Evolutionary conservation across 64 coral and sea anemone species (phyloP).

Genomic region (Porites australiensis): DNA sequence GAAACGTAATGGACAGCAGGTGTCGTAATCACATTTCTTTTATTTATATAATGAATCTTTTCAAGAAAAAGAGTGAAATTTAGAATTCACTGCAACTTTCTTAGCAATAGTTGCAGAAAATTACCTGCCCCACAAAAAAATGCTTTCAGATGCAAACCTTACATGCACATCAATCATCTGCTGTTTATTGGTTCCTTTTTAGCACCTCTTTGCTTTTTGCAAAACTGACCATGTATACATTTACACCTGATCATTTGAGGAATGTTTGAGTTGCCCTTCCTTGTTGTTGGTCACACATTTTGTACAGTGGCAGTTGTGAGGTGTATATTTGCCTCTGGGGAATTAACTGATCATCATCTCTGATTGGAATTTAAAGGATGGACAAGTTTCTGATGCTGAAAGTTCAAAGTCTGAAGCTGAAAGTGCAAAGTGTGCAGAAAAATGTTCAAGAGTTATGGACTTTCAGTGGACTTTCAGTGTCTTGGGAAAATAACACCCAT

Average conservation of each 20-base stretch:
- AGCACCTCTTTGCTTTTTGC: too few relatives aligned
- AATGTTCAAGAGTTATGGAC: constrained; percentile 17
- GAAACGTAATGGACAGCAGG: constrained; percentile 2
- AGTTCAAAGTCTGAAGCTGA: constrained; percentile 20
- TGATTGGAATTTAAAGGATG: constrained; percentile 18
- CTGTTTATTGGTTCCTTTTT: too few relatives aligned
- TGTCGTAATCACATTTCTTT: background rate
- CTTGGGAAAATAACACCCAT: too few relatives aligned
- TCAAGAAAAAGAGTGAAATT: background rate
- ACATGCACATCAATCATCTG: too few relatives aligned
- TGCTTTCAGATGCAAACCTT: too few relatives aligned
- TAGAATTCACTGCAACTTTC: background rate
- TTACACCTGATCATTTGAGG: too few relatives aligned
- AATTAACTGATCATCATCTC: constrained; percentile 10
- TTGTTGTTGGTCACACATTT: constrained; percentile 8
- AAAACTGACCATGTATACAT: too few relatives aligned
- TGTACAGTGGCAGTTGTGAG: background rate
- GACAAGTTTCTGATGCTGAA: constrained; percentile 15
- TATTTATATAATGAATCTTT: constrained; percentile 1
- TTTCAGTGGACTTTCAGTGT: too few relatives aligned
- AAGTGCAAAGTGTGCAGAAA: constrained; percentile 10
- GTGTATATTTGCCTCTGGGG: background rate
- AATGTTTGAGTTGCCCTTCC: too few relatives aligned
- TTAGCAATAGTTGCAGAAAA: too few relatives aligned
- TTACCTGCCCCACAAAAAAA: too few relatives aligned